Percentiles rank a stretch among this genome's conserved stretches.
Conservation (phyloP, 2,797 vertebrate genomes). For the Helostoma temminkii region DNA sequence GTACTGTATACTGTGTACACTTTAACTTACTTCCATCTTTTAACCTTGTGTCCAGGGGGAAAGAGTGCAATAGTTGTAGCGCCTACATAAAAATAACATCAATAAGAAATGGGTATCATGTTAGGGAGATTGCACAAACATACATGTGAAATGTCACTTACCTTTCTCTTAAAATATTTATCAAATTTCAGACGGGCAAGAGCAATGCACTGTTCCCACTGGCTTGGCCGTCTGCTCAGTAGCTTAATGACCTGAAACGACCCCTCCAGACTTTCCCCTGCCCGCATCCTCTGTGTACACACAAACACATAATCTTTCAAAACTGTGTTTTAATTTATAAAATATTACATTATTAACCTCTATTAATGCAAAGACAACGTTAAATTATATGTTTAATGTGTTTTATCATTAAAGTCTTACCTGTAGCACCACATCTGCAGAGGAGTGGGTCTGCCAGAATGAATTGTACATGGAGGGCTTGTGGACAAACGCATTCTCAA, state of each 20-base stretch:
- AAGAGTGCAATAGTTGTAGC: constrained; percentile 95
- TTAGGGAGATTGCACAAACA: neutral
- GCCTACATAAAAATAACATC: constrained; percentile 82
- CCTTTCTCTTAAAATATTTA: constrained; percentile 99
- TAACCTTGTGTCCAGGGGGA: constrained; percentile 95
- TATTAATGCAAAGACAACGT: neutral
- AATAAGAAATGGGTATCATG: neutral
- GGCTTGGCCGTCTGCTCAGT: constrained; percentile 91
- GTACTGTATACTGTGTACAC: neutral
- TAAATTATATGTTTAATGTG: too few species aligned
- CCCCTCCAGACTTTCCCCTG: constrained; percentile 94
- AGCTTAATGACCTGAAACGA: constrained; percentile 96
- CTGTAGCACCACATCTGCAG: constrained; percentile 91
- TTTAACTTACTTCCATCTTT: constrained; percentile 96
- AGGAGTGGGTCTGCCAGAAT: constrained; percentile 94
- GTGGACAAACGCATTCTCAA: constrained; percentile 95
- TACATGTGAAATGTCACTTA: constrained; percentile 58
- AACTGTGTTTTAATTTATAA: neutral
- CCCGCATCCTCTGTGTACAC: constrained; percentile 90
- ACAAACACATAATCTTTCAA: constrained; percentile 20
- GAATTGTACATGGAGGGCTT: constrained; percentile 96
- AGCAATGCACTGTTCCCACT: constrained; percentile 91
- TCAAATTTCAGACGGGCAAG: constrained; percentile 96
- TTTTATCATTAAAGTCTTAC: constrained; percentile 82
- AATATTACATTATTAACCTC: neutral